Evolutionary conservation across 2,888 invertebrate genomes (phyloP), one percentile per base, ranked within the genome.

Genomic region (Tuberolachnus salignus): DNA sequence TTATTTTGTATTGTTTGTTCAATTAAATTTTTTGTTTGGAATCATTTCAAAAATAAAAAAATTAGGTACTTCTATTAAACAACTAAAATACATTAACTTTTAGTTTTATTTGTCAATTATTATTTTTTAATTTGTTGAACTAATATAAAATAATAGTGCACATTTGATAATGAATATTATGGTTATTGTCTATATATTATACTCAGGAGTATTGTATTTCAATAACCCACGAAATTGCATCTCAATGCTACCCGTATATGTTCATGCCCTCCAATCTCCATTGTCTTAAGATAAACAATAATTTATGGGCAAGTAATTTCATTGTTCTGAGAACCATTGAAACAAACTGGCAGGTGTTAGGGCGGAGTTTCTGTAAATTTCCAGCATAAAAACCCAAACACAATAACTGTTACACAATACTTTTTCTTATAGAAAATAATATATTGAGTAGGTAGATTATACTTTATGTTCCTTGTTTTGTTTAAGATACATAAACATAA

Each of bases 281-380:
- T 78, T 78, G 75, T 78, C 67, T 78, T 61, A 64, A 51, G 21
- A 69, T 78, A 69, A 61, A 78, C 59, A 78, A 78, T 78, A 42
- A 78, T 59, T 67, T 13, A 51, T 42, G n/a, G 69, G n/a, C 69
- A 61, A 69, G 23, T 78, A 1, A 42, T n/a, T 67, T 51, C 67
- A 59, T 78, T 78, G 78, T 78, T 78, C 57, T 78, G 69, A 69
- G 21, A 78, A 69, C 69, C 51, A 69, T 78, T 78, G 69, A 78
- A 69, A 59, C 53, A 53, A 59, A 34, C 53, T 57, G n/a, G 42
- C 78, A 78, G 78, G 69, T 78, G 69, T 69, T 78, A n/a, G 34
- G 69, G 51, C 16, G 69, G 69, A 78, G 59, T 69, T 69, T 23
- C 51, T 78, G 59, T 78, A 13, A 59, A 51, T 59, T 78, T 57